Percentiles rank a stretch among this genome's conserved stretches.
These are phyloP conservation scores for Tipula lateralis DNA, from an alignment of 2,888 invertebrate species.

Conservation along the genomic window DNA sequence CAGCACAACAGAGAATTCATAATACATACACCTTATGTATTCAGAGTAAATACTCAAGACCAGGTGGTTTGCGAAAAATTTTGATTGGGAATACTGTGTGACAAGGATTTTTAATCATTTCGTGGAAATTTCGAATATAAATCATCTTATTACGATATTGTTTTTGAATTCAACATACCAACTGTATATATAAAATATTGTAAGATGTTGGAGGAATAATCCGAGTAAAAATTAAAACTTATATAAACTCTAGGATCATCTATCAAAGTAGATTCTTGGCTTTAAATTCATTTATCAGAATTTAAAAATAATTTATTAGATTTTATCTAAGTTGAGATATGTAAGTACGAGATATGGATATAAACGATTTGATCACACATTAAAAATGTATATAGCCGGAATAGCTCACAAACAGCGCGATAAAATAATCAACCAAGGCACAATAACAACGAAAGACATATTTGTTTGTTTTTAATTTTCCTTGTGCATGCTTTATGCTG, in stretches of 20 bases:
- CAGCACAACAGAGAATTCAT: neutral
- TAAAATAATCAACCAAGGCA: neutral
- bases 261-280: neutral
- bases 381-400: neutral
- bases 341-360: neutral
- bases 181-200: neutral
- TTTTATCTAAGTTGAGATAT: neutral
- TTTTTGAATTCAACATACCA: neutral
- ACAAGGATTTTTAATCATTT: neutral
- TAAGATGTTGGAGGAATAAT: neutral
- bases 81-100: neutral
- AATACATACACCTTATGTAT: neutral
- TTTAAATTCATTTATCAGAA: neutral
- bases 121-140: neutral
- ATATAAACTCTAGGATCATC: neutral
- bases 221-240: neutral
- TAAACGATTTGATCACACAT: neutral
- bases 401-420: neutral
- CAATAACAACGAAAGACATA: neutral
- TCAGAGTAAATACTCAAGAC: neutral
- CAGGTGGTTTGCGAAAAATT: neutral
- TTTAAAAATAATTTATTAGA: neutral
- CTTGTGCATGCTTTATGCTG: neutral
- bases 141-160: neutral
- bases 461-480: slow-evolving; percentile 11